These are phyloP conservation scores for Apistogramma diplotaenia DNA, from an alignment of 2,113 vertebrate species.

Conservation along the genomic window DNA sequence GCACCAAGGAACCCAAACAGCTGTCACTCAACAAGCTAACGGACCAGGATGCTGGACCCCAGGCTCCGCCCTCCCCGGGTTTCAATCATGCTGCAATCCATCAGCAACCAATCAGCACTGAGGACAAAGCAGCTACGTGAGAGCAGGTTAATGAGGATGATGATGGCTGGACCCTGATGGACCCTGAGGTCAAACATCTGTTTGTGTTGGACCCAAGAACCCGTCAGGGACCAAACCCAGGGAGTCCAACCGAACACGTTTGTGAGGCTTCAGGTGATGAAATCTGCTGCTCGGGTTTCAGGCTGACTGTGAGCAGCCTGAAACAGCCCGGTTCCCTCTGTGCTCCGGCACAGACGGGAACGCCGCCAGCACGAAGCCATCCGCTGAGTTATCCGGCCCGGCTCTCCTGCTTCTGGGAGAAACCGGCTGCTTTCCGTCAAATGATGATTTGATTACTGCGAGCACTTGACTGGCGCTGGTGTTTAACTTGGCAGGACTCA, in stretches of 20 bases:
- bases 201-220: neutral
- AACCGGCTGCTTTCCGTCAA: conserved; percentile 23
- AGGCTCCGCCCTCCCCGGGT: too few relatives aligned
- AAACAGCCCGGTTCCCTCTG: too few relatives aligned
- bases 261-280: neutral
- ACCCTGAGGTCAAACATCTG: neutral
- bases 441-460: conserved; percentile 51
- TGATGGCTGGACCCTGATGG: too few relatives aligned
- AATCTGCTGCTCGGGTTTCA: too few relatives aligned
- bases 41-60: too few relatives aligned
- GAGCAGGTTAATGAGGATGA: too few relatives aligned
- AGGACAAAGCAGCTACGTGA: too few relatives aligned
- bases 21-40: too few relatives aligned
- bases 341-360: neutral
- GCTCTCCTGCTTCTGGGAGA: conserved; percentile 5
- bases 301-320: too few relatives aligned
- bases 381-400: conserved; percentile 1
- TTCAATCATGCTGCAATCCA: too few relatives aligned
- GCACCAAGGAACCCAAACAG: too few relatives aligned
- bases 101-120: too few relatives aligned
- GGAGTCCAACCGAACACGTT: rapidly evolving
- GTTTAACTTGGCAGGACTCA: conserved; percentile 61
- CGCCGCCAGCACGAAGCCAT: conserved; percentile 21
- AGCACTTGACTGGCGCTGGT: conserved; percentile 41
- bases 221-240: neutral